These are phyloP conservation scores for Leptodactylus fuscus DNA, from an alignment of 2,113 vertebrate genomes.

Conservation along the genomic window DNA sequence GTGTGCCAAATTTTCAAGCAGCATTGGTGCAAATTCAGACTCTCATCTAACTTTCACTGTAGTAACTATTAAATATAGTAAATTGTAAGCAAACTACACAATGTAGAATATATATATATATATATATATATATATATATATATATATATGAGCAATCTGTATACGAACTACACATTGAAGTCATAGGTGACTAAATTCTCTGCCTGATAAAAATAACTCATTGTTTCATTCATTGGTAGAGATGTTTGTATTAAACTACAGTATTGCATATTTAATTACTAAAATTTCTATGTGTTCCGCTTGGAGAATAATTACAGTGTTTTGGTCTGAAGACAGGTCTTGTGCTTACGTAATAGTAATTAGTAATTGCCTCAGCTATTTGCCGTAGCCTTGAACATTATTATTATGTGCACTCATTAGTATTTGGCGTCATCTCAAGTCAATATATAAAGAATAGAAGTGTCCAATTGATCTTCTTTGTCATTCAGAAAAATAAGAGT, in stretches of 20 bases:
- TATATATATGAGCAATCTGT: no score
- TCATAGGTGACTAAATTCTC: background rate
- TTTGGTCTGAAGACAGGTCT: conserved; percentile 65
- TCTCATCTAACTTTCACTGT: no score
- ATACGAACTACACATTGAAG: background rate
- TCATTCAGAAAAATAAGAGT: conserved; percentile 75
- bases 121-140: no score
- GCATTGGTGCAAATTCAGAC: no score
- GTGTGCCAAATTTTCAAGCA: no score
- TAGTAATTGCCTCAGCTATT: conserved; percentile 75
- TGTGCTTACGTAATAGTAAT: conserved; percentile 72
- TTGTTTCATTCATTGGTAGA: background rate
- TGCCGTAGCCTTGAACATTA: conserved; percentile 72
- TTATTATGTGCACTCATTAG: conserved; percentile 75
- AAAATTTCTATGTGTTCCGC: background rate
- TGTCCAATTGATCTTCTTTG: conserved; percentile 77
- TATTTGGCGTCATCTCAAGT: conserved; percentile 74
- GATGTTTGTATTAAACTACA: background rate
- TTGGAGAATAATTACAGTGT: conserved; percentile 34
- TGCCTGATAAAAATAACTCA: background rate
- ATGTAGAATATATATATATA: no score
- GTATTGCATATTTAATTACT: background rate
- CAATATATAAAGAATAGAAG: conserved; percentile 78
- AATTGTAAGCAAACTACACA: no score
- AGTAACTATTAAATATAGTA: no score